Evolutionary conservation across 2,888 invertebrate species (phyloP), one percentile per base, ranked within the genome.

Genomic region (Synergus japonicus): DNA sequence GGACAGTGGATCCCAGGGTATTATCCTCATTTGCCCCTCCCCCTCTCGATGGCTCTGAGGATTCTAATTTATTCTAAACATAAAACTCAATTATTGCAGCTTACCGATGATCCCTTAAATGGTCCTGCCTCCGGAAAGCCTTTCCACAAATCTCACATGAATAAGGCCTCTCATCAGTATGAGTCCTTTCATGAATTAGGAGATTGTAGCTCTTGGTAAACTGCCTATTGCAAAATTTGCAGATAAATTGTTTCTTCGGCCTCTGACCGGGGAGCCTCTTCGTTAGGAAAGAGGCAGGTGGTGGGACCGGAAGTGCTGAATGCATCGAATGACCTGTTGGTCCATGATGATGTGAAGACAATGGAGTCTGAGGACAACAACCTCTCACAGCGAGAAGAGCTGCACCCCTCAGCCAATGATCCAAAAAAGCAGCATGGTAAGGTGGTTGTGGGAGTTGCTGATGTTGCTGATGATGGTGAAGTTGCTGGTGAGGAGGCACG

Each of bases 201-300:
- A 99, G 94, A 93, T 99, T 99, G 93, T 98, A 99, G 44, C 98
- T 98, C 93, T 99, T 99, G 83, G 99, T 99, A 92, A 99, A 99
- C 91, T 98, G 98, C 13, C 99, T 95, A 92, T 97, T 97, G 92
- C 99, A 99, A 93, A 97, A 99, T 93, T 98, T 97, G 93, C 99
- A 99, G 90, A 99, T 99, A 93, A 98, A 99, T 93, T 99, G 98
- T 92, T 99, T 99, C 93, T 98, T 98, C 15, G 98, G 98, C 83
- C 98, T 94, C 85, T 96, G 94, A 41, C 97, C 97, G 13, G 96
- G 96, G 37, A 96, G 95, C 85, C 96, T 93, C 0, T 96, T 95
- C 85, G 96, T 95, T 81, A 95, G 94, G 85, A 95, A 96, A 13
- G 93, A 92, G 0, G 90, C 83, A 0, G 91, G 89, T 0, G 89